Evolutionary conservation across 2,888 invertebrate species (phyloP), one percentile per base, ranked within the genome.

Genomic region (Ochropleura plecta): DNA sequence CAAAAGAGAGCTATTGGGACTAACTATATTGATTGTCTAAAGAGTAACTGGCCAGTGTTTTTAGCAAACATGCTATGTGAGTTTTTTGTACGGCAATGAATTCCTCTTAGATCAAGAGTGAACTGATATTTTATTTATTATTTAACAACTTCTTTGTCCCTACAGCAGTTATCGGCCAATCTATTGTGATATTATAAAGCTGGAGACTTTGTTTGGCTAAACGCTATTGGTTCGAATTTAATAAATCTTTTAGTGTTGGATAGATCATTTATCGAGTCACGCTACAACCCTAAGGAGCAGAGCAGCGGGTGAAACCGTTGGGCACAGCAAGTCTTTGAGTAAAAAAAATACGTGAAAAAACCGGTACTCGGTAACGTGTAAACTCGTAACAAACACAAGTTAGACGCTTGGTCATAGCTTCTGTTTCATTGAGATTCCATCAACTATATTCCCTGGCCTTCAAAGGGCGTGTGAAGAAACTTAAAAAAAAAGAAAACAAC

Each of bases 401-500:
- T 76, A 30, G 49, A 18, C 62, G 48, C 44, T 64, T 20, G 49
- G 51, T 42, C 46, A 40, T n/a, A 65, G 12, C n/a, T 20, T 42
- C 48, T 46, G 30, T 49, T 60, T 48, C 14, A 44, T 76, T 48
- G 62, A n/a, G 55, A 66, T 81, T 65, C 76, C 44, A 49, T 12
- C 49, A 66, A 16, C 40, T 67, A 60, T 59, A 49, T 55, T 55
- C 12, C 40, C 8, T 46, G 44, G 14, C 62, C 69, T 74, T 53
- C 60, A 73, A 51, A 51, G 42, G n/a, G 20, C 55, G 60, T 80
- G 67, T 68, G 71, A 71, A 66, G 63, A 75, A 49, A 81, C 63
- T 57, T 30, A 68, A 55, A 16, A 48, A 72, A 48, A 72, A 59
- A 64, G 42, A 72, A 63, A 71, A 70, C 46, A 66, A 76, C 72